A percentile compares a stretch with the other conserved stretches of the same genome.
These are phyloP conservation scores for Myotis yumanensis DNA, from an alignment of 2,113 vertebrate genomes.

Conservation along the genomic window DNA sequence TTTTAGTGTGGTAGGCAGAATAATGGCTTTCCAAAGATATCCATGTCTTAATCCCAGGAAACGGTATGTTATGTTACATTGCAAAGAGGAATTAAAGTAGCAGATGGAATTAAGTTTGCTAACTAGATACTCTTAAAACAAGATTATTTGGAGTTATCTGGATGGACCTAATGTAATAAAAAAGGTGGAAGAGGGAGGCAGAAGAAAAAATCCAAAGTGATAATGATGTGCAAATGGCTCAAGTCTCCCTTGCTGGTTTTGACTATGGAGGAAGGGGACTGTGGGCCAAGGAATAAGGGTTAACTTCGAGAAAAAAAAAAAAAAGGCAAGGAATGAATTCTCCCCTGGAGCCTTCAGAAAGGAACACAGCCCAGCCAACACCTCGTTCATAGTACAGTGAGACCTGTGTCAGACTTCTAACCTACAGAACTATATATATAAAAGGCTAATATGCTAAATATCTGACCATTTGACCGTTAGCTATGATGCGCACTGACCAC, in stretches of 20 bases:
- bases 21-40: neutral
- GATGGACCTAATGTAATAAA: neutral
- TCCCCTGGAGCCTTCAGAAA: neutral
- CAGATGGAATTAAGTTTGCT: neutral
- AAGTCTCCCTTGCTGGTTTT: neutral
- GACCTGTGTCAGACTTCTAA: neutral
- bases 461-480: too few species aligned
- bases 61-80: neutral
- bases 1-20: neutral
- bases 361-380: rapidly evolving
- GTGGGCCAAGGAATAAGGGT: neutral
- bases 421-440: too few species aligned
- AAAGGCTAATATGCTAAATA: too few species aligned
- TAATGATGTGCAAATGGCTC: neutral
- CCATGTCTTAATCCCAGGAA: neutral
- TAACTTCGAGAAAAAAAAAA: neutral
- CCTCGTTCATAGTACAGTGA: neutral
- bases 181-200: neutral
- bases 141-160: neutral
- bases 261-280: neutral
- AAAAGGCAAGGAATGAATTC: neutral
- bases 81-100: neutral
- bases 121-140: neutral
- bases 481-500: too few species aligned
- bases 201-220: neutral